Base-by-base conservation (phyloP, 2,797 vertebrate species). In the Zenarchopterus dispar region DNA sequence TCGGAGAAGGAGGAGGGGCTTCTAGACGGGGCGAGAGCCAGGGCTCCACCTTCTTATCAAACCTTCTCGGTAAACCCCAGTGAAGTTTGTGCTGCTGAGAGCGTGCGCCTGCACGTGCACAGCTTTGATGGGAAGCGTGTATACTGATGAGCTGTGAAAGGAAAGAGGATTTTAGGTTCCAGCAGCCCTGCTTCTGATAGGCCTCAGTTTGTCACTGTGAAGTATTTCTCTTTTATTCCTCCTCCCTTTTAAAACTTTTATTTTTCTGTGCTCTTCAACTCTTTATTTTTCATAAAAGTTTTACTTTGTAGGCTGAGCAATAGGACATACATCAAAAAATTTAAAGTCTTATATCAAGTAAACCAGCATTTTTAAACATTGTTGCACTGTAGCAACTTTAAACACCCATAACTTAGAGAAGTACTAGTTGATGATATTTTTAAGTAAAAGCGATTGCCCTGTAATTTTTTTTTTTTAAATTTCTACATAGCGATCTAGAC, bases 141-240 rank as follows among this genome's bases (percentile, higher is more conserved):
- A 24, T 65, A 58, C 36, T 44, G 42, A 67, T 62, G 68, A 76
- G 53, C 36, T 58, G 57, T 46, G 71, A 59, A 45, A 45, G 60
- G 75, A 61, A 24, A 51, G 67, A 63, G 60, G 65, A 77, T 73
- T 75, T 81, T 78, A 78, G 81, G 65, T 87, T 82, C 76, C 82
- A 86, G 84, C 67, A 73, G 77, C 71, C 81, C 77, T 73, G 67
- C 67, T 79, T 84, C 73, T 85, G 70, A 78, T 84, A 87, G 79
- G 84, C 80, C 81, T 84, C 81, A 85, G 82, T 77, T 88, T 80
- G 91, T 88, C 93, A 94, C 93, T 94, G 93, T 94, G 93, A 94
- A 93, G 78, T 90, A 77, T 62, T 82, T 73, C 59, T 70, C 78
- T 80, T 70, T 75, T 55, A 76, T 75, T 75, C 9, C 43, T 46